Percentiles rank a stretch among this genome's conserved stretches.
These are phyloP conservation scores for Brienomyrus longianalis DNA, from an alignment of 2,113 vertebrate species.

Conservation along the genomic window DNA sequence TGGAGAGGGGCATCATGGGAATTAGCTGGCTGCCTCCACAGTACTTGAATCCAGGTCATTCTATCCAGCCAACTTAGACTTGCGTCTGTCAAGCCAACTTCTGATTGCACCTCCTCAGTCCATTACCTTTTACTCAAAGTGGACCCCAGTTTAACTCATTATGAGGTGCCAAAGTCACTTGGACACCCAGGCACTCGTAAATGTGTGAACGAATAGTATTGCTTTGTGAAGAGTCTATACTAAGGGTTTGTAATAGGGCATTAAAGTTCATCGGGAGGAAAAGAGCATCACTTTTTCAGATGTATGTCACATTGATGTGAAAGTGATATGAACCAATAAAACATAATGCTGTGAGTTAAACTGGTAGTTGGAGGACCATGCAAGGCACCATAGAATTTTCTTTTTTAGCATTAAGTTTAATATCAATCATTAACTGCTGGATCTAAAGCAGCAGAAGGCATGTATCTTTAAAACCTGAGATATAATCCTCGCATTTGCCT, in stretches of 20 bases:
- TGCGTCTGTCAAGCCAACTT: too few species aligned
- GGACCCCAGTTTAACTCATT: neutral
- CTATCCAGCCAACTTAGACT: slow-evolving; percentile 16
- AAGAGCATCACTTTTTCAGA: neutral
- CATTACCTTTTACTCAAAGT: slow-evolving; percentile 33
- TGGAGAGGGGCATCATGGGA: neutral
- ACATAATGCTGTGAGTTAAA: neutral
- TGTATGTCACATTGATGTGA: neutral
- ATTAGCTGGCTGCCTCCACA: neutral
- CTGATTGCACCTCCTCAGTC: slow-evolving; percentile 21
- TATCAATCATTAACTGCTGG: neutral
- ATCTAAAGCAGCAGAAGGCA: neutral
- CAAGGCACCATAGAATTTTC: neutral
- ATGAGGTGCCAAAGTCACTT: slow-evolving; percentile 27
- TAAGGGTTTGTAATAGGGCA: neutral
- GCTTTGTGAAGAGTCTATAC: neutral
- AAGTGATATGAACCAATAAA: neutral
- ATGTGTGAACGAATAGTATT: neutral
- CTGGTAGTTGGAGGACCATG: too few species aligned
- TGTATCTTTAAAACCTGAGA: neutral
- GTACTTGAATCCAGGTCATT: neutral
- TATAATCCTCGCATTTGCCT: neutral
- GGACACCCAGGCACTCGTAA: slow-evolving; percentile 19
- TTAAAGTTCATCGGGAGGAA: neutral
- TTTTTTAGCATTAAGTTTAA: neutral